Base-by-base conservation (phyloP, 2,888 invertebrate genomes). In the Noctua janthe region DNA sequence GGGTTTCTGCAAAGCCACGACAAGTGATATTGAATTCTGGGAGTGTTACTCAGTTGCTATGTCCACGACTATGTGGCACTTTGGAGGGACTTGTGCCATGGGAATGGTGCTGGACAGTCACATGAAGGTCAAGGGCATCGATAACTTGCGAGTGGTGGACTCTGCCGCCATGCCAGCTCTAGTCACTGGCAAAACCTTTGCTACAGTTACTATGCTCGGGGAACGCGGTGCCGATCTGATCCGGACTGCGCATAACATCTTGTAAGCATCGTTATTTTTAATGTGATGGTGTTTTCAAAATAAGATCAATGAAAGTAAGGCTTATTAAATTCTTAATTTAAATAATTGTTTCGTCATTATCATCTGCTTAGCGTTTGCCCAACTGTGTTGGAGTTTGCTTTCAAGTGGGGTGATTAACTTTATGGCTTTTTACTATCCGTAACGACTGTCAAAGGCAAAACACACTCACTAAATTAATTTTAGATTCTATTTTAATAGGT, bases 21-120 rank as follows among this genome's bases (percentile, higher is more conserved):
- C 11, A 20, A 62, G 20, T 23, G 71, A 74, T 1, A 15, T 15
- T 15, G 74, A 77, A 17, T 91, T 84, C 76, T 92, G 86, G 89
- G 76, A 80, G 39, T 93, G 92, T 62, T 91, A 91, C 62, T 81
- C 83, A 0, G 69, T 81, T 6, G 80, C 76, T 39, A 84, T 90
- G 98, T 98, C 91, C 0, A 97, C 97, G 67, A 98, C 98, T 0
- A 97, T 98, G 78, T 98, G 98, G 90, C 98, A 98, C 93, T 98
- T 97, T 0, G 95, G 97, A 0, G 97, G 98, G 0, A 98, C 98
- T 0, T 97, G 97, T 76, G 98, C 98, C 91, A 98, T 98, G 98
- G 98, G 98, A 0, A 97, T 98, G 0, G 98, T 98, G 2, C 98
- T 98, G 0, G 97, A 98, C 92, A 96, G 97, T 0, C 91, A 97